Conservation (phyloP, 1,140 invertebrate genomes). For the Sogatella furcifera region DNA sequence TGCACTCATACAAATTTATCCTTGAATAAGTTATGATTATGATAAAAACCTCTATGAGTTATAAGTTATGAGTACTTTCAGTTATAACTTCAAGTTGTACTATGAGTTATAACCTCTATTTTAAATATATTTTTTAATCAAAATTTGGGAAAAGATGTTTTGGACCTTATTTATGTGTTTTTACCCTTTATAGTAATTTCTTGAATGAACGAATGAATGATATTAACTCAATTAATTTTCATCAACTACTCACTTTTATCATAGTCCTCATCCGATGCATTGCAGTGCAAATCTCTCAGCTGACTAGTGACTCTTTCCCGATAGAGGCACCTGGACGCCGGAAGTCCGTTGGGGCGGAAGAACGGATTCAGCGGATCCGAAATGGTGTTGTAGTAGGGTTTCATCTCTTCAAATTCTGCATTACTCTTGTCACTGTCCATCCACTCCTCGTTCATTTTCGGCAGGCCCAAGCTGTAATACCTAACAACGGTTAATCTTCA, state of each 20-base stretch:
- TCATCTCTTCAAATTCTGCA: conserved; percentile 14
- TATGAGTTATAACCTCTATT: no score
- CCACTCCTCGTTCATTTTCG: conserved; percentile 30
- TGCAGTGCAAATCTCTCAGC: conserved; percentile 26
- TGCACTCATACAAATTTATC: no score
- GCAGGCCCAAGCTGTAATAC: conserved; percentile 34
- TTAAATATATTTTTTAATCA: no score
- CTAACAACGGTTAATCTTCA: conserved; percentile 14
- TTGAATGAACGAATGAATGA: no score
- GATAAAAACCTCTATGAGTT: no score
- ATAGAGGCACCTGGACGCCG: conserved; percentile 57
- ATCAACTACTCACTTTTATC: conserved; percentile 8
- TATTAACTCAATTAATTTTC: no score
- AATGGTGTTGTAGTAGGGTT: conserved; percentile 47
- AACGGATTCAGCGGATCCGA: conserved; percentile 65
- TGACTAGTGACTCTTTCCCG: conserved; percentile 52
- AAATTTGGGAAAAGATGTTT: no score
- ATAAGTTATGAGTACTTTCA: no score
- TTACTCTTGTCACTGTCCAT: conserved; percentile 10
- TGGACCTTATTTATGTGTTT: no score
- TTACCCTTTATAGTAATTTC: no score
- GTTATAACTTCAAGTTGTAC: no score
- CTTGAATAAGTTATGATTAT: no score
- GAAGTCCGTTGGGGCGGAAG: conserved; percentile 56
- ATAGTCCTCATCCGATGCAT: neutral